Base-by-base conservation (phyloP, 2,888 invertebrate species). In the Eledona agricola region DNA sequence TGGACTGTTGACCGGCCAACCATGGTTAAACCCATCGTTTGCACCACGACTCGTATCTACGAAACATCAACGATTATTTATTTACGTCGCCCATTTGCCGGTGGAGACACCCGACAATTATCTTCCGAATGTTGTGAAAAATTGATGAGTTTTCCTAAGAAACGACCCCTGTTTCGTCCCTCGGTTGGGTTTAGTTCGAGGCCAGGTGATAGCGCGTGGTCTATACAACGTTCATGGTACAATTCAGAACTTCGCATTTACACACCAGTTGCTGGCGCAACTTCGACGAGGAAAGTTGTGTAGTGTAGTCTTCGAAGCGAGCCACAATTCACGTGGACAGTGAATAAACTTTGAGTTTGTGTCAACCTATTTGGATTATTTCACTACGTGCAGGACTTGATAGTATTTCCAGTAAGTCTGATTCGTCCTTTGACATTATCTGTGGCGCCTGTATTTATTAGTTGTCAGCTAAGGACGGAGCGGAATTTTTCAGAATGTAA, bases 241-340 rank as follows among this genome's bases (percentile, higher is more conserved):
- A 32, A 38, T 49, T 31, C 29, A 49, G 38, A 38, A 47, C 37
- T 47, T 57, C 56, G 59, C 63, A 57, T 52, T 62, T 59, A 62
- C 64, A 65, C 66, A 70, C 71, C 62, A 70, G 70, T 71, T 71
- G 70, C 68, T 67, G 58, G 49, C 60, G 65, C 60, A 65, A 65
- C 66, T 62, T 60, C 42, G 55, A 22, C 52, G 60, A 55, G 28
- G 23, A 40, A 23, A 43, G 38, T 25, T 22, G 29, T 25, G 35
- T 28, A 22, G 17, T 10, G 11, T 26, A 13, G 35, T 32, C 35
- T 22, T 15, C 37, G 47, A 7, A 31, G 17, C 51, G 29, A 40
- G 22, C 28, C 15, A 20, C 16, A 31, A 16, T 40, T 32, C 26
- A 50, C 42, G 51, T 45, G 37, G 26, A 35, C 40, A 46, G 47